Percentiles rank a stretch among this genome's conserved stretches.
Evolutionary conservation across 2,113 vertebrate genomes (phyloP).

Genomic region (Ceyx cyanopectus): DNA sequence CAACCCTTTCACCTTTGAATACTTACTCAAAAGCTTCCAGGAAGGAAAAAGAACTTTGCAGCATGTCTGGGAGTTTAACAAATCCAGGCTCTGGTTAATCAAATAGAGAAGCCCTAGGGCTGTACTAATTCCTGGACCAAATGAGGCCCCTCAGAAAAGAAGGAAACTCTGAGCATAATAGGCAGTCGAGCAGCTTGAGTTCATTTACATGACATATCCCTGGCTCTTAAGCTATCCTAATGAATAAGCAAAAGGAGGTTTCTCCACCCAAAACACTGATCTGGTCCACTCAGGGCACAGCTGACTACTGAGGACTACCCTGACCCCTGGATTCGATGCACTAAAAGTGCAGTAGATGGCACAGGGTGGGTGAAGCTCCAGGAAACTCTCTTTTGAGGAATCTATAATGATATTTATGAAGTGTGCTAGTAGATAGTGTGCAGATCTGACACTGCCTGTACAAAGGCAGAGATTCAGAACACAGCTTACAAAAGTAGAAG

Average conservation of each 20-base stretch:
- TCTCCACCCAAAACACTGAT: slow-evolving; percentile 30
- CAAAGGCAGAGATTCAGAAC: not conserved
- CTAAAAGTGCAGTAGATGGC: not conserved
- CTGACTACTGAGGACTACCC: not conserved
- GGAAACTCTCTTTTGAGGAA: not conserved
- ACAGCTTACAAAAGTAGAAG: not conserved
- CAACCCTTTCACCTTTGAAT: slow-evolving; percentile 67
- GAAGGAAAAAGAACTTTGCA: slow-evolving; percentile 51
- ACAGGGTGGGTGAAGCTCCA: not conserved
- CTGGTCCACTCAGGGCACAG: not conserved
- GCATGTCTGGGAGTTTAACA: slow-evolving; percentile 50
- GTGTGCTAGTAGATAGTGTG: not conserved
- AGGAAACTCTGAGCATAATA: slow-evolving; percentile 35
- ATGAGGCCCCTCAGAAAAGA: slow-evolving; percentile 40
- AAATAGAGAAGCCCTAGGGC: slow-evolving; percentile 55
- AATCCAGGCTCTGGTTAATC: slow-evolving; percentile 53
- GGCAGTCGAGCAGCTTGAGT: slow-evolving; percentile 41
- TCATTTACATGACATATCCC: slow-evolving; percentile 49
- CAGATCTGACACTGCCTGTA: not conserved
- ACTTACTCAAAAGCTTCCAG: slow-evolving; percentile 56
- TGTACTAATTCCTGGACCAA: slow-evolving; percentile 53
- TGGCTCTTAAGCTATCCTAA: slow-evolving; percentile 20
- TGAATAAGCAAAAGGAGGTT: not conserved
- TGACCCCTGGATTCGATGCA: not conserved
- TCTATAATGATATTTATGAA: not conserved